phyloP scores from a whole-genome alignment of 2,888 invertebrate genomes.

The Chymomyza amoena region DNA sequence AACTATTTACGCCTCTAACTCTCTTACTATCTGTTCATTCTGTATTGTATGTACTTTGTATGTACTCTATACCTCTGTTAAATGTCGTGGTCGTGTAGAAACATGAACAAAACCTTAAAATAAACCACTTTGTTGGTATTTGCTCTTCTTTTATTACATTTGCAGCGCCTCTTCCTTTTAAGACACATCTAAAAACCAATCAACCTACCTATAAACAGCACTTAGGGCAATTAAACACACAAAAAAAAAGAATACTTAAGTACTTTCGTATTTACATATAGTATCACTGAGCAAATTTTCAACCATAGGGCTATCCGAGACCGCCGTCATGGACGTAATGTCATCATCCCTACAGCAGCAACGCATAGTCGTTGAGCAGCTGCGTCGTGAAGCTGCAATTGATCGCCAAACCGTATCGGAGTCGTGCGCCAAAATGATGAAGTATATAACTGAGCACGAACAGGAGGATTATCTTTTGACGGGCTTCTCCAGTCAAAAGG shows the following conservation, averaged over 20 bases:
- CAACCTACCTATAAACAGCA: slow-evolving; percentile 6
- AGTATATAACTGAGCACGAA: slow-evolving; percentile 93
- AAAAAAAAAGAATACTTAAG: not conserved
- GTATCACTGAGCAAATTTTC: slow-evolving; percentile 64
- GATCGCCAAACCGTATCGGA: slow-evolving; percentile 92
- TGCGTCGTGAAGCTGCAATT: slow-evolving; percentile 93
- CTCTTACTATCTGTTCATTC: slow-evolving; percentile 19
- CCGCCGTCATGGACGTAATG: slow-evolving; percentile 96
- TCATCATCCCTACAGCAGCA: slow-evolving; percentile 97
- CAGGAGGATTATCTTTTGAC: slow-evolving; percentile 96
- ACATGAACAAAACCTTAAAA: slow-evolving; percentile 9
- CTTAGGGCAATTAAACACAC: not conserved
- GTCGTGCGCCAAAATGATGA: slow-evolving; percentile 96
- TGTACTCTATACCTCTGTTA: slow-evolving; percentile 24
- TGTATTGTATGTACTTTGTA: slow-evolving; percentile 14
- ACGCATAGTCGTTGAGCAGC: slow-evolving; percentile 92
- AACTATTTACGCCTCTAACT: slow-evolving; percentile 2
- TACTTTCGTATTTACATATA: slow-evolving; percentile 50
- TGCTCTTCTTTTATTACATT: slow-evolving; percentile 45
- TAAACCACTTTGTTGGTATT: slow-evolving; percentile 38
- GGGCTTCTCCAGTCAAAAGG: slow-evolving; percentile 96
- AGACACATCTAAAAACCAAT: slow-evolving; percentile 29
- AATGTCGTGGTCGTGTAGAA: slow-evolving; percentile 26
- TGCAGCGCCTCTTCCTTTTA: slow-evolving; percentile 30
- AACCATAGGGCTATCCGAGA: slow-evolving; percentile 93